phyloP scores from a whole-genome alignment of 2,113 vertebrate genomes.

The Pedetes capensis region DNA sequence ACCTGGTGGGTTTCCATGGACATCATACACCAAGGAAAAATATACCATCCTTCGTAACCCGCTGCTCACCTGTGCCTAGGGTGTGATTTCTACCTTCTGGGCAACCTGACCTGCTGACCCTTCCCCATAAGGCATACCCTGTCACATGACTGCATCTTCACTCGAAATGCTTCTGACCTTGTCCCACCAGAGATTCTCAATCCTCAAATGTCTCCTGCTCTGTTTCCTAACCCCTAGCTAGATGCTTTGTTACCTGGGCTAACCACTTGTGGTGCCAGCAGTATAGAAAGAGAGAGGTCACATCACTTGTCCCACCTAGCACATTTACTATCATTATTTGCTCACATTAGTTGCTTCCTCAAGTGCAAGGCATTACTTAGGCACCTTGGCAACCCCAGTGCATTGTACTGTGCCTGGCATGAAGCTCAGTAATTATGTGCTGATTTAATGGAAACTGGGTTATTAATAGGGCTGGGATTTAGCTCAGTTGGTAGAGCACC shows the following conservation, averaged over 20 bases:
- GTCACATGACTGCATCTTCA: not conserved
- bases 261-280: not conserved
- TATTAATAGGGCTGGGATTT: too few species aligned
- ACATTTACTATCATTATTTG: too few species aligned
- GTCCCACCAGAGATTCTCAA: not conserved
- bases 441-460: not conserved
- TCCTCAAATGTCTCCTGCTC: not conserved
- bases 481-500: too few species aligned
- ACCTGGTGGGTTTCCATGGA: not conserved
- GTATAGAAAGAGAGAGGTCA: too few species aligned
- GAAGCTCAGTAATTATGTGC: not conserved
- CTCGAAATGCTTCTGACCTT: not conserved
- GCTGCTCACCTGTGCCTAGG: not conserved
- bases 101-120: too few species aligned
- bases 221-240: not conserved
- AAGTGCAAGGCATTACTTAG: not conserved
- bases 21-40: not conserved
- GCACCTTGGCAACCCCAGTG: not conserved
- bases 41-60: not conserved
- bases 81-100: not conserved
- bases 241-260: not conserved
- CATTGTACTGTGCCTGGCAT: not conserved
- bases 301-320: not conserved
- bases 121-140: not conserved
- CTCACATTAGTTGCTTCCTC: not conserved